Evolutionary conservation across 2,888 invertebrate species (phyloP).

Genomic region (Temnothorax rugatulus): DNA sequence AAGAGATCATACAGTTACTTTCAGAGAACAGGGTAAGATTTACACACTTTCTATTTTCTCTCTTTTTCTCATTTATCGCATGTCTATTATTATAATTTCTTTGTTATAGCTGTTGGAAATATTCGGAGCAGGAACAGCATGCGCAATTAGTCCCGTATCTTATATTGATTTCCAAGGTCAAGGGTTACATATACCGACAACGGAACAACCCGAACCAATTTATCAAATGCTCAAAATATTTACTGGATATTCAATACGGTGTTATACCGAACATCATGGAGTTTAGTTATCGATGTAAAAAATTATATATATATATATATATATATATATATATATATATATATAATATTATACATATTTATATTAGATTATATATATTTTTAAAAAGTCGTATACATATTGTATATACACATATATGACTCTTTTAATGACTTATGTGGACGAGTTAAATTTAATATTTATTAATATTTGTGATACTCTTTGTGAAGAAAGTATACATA

Average conservation of each 20-base stretch:
- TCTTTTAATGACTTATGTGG: not conserved
- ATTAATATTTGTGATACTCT: slow-evolving; percentile 26
- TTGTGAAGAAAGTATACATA: not conserved
- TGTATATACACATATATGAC: not conserved
- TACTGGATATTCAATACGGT: slow-evolving; percentile 97
- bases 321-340: too few relatives aligned
- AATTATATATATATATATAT: too few relatives aligned
- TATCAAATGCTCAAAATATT: slow-evolving; percentile 91
- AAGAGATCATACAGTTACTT: slow-evolving; percentile 91
- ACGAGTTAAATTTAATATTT: slow-evolving; percentile 38
- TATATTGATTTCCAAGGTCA: slow-evolving; percentile 93
- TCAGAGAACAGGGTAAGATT: slow-evolving; percentile 93
- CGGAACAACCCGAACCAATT: slow-evolving; percentile 91
- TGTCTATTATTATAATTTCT: slow-evolving; percentile 48
- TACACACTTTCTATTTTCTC: not conserved
- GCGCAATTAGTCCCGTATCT: slow-evolving; percentile 96
- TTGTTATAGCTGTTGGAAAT: slow-evolving; percentile 94
- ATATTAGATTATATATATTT: too few relatives aligned
- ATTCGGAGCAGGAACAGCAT: slow-evolving; percentile 99
- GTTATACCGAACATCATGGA: slow-evolving; percentile 93
- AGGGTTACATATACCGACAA: slow-evolving; percentile 91
- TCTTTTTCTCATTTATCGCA: not conserved
- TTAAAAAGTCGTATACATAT: too few relatives aligned
- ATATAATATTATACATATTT: too few relatives aligned
- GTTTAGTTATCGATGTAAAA: slow-evolving; percentile 88